Conservation (phyloP, 2,797 vertebrate genomes). For the Cryptoblepharus egeriae region DNA sequence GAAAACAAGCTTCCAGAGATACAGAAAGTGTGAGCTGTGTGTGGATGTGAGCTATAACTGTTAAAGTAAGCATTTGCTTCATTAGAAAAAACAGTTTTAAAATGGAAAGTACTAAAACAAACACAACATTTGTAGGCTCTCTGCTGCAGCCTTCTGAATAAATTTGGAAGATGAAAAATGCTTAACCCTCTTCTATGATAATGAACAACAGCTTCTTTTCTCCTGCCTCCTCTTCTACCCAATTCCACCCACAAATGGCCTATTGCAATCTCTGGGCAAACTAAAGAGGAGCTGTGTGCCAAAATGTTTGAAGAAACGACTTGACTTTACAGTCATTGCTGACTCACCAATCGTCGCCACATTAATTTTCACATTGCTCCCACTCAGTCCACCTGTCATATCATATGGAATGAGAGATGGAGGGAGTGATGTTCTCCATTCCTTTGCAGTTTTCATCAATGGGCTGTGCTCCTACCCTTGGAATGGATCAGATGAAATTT, state of each 20-base stretch:
- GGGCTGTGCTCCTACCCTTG: not conserved
- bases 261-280: constrained; percentile 39
- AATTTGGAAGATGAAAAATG: constrained; percentile 22
- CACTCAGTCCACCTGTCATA: constrained; percentile 74
- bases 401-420: constrained; percentile 64
- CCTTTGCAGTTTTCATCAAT: not conserved
- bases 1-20: not conserved
- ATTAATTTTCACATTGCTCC: constrained; percentile 68
- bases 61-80: not conserved
- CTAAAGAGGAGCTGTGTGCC: constrained; percentile 27
- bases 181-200: not conserved
- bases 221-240: not conserved
- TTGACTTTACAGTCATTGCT: constrained; percentile 62
- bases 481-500: not conserved
- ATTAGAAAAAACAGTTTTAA: not conserved
- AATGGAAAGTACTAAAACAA: not conserved
- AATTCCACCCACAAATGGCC: constrained; percentile 4
- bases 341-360: constrained; percentile 67
- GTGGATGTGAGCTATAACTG: not conserved
- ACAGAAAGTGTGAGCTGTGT: not conserved
- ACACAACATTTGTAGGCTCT: not conserved
- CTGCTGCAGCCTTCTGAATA: constrained; percentile 5
- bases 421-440: constrained; percentile 45
- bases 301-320: constrained; percentile 33
- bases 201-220: not conserved